These are phyloP conservation scores for Plestiodon gilberti DNA, from an alignment of 2,113 vertebrate genomes.

Conservation along the genomic window DNA sequence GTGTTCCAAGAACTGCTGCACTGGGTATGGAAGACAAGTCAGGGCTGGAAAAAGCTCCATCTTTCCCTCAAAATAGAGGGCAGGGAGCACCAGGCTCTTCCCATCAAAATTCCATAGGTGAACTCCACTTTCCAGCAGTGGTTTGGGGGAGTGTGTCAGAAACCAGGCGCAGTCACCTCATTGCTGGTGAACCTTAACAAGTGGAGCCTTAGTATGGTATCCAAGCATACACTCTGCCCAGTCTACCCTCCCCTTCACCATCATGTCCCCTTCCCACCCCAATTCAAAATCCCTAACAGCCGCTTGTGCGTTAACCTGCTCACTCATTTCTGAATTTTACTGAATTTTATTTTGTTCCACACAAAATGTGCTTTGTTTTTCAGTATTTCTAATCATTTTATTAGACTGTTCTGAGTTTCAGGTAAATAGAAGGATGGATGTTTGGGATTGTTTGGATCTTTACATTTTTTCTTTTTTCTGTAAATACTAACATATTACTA, in stretches of 20 bases:
- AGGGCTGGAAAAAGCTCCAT: not conserved
- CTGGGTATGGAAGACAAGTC: not conserved
- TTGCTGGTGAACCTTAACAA: not conserved
- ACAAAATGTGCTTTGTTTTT: not conserved
- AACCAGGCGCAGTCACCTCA: not conserved
- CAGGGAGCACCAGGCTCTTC: not conserved
- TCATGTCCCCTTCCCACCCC: not conserved
- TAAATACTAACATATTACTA: not conserved
- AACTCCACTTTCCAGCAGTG: no score
- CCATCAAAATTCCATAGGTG: not conserved
- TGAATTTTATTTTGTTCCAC: not conserved
- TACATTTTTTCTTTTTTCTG: not conserved
- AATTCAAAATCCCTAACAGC: not conserved
- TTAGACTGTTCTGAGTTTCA: not conserved
- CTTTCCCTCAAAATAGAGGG: not conserved
- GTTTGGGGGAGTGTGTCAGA: not conserved
- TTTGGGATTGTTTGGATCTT: not conserved
- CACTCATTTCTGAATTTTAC: not conserved
- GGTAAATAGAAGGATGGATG: not conserved
- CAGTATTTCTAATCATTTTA: not conserved
- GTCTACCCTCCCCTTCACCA: not conserved
- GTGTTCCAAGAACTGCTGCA: no score
- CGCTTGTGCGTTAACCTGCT: not conserved
- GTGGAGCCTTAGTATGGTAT: not conserved
- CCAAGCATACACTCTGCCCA: not conserved